Evolutionary conservation across 2,888 invertebrate genomes (phyloP).

Genomic region (Ditylenchus weischeri): DNA sequence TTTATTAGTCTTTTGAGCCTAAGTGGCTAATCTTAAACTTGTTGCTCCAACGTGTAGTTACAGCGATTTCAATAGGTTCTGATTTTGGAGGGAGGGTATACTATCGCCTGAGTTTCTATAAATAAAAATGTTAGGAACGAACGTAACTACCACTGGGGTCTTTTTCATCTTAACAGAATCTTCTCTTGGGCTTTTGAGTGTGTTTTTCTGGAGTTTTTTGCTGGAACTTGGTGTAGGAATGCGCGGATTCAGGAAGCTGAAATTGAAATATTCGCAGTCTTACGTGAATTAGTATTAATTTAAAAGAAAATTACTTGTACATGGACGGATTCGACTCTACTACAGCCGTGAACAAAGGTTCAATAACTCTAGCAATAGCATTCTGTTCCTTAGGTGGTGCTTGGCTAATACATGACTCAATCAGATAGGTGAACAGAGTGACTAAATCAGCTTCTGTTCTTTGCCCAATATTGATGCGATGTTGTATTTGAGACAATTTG

Average conservation of each 20-base stretch:
- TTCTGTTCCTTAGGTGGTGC: slow-evolving; percentile 32
- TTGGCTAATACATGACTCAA: slow-evolving; percentile 33
- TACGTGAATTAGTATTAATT: slow-evolving; percentile 9
- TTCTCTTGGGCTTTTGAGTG: slow-evolving; percentile 1
- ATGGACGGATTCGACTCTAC: slow-evolving; percentile 22
- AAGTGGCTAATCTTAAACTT: too few species aligned
- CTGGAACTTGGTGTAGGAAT: neutral
- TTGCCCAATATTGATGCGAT: too few species aligned
- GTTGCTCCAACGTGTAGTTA: too few species aligned
- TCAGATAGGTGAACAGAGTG: slow-evolving; percentile 20
- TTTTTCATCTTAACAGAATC: too few species aligned
- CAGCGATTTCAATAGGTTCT: too few species aligned
- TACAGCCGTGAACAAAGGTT: slow-evolving; percentile 15
- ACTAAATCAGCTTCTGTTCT: slow-evolving; percentile 15
- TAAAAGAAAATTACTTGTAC: slow-evolving; percentile 23
- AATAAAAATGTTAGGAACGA: too few species aligned
- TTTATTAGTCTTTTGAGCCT: too few species aligned
- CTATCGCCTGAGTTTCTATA: too few species aligned
- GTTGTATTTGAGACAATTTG: too few species aligned
- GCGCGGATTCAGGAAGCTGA: slow-evolving; percentile 8
- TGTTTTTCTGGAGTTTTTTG: slow-evolving; percentile 13
- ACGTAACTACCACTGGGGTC: too few species aligned
- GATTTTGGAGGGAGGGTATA: too few species aligned
- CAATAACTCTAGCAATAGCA: slow-evolving; percentile 24
- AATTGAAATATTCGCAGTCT: neutral